Conservation (phyloP, 2,888 invertebrate species). For the Blastobasis adustella region DNA sequence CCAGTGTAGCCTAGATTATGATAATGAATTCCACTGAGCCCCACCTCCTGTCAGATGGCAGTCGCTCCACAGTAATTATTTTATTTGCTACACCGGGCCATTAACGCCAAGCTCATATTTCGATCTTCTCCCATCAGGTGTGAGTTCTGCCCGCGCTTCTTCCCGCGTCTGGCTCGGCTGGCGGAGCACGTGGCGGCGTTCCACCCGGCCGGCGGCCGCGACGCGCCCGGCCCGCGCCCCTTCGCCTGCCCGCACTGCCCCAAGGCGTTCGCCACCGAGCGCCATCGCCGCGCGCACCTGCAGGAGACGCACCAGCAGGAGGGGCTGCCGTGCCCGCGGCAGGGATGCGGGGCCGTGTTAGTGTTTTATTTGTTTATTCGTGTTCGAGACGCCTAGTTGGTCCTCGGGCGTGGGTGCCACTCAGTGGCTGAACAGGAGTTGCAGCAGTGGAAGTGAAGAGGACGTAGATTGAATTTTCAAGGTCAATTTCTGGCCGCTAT, state of each 20-base stretch:
- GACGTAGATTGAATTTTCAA: too few relatives aligned
- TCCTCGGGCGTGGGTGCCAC: too few relatives aligned
- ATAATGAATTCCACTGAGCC: too few relatives aligned
- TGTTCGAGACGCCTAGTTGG: too few relatives aligned
- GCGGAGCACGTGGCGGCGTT: conserved; percentile 69
- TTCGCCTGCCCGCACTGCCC: conserved; percentile 35
- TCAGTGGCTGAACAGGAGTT: too few relatives aligned
- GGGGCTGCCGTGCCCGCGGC: conserved; percentile 54
- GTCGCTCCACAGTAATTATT: too few relatives aligned
- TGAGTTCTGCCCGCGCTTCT: conserved; percentile 67
- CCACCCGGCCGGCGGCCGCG: conserved; percentile 31
- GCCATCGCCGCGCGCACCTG: conserved; percentile 46
- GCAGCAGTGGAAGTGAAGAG: too few relatives aligned
- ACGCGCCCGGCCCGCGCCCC: conserved; percentile 35
- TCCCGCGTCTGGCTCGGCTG: conserved; percentile 68
- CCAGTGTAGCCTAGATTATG: too few relatives aligned
- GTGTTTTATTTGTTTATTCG: conserved; percentile 12
- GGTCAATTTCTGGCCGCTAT: too few relatives aligned
- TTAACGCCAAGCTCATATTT: too few relatives aligned
- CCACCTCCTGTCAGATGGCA: too few relatives aligned
- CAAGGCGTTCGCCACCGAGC: background rate
- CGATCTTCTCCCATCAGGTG: conserved; percentile 57
- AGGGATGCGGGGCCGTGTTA: conserved; percentile 38
- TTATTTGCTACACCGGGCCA: too few relatives aligned
- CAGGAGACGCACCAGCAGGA: conserved; percentile 46